Evolutionary conservation across 2,888 invertebrate genomes (phyloP).

Genomic region (Keiferia lycopersicella): DNA sequence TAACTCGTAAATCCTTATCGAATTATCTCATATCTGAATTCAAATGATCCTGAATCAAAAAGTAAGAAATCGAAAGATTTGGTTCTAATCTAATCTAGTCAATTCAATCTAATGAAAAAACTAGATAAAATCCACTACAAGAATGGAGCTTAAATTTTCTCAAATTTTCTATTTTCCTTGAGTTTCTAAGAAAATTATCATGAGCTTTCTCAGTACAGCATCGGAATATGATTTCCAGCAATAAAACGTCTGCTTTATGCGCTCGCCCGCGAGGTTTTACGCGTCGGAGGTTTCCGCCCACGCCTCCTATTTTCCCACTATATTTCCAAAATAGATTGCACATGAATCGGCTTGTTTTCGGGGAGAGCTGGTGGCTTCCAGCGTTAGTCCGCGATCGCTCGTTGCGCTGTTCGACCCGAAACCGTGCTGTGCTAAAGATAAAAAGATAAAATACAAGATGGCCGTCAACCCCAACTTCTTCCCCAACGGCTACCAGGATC

Average conservation of each 20-base stretch:
- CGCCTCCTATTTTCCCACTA: slow-evolving; percentile 69
- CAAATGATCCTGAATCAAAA: too few species aligned
- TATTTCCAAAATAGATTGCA: slow-evolving; percentile 81
- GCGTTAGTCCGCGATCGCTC: slow-evolving; percentile 69
- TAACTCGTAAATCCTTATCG: too few species aligned
- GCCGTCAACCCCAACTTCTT: slow-evolving; percentile 76
- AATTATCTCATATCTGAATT: too few species aligned
- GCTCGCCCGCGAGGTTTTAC: slow-evolving; percentile 8
- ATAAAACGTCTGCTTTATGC: slow-evolving; percentile 20
- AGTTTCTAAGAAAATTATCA: background rate
- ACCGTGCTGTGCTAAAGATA: slow-evolving; percentile 60
- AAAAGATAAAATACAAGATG: slow-evolving; percentile 57
- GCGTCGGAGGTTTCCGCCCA: slow-evolving; percentile 63
- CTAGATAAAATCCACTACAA: too few species aligned
- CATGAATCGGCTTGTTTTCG: slow-evolving; percentile 76
- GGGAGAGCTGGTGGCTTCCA: slow-evolving; percentile 65
- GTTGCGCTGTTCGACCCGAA: slow-evolving; percentile 65
- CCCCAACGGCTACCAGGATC: slow-evolving; percentile 79
- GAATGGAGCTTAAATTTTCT: too few species aligned
- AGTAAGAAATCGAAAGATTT: too few species aligned
- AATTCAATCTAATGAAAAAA: too few species aligned
- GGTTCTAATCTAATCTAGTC: too few species aligned
- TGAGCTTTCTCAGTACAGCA: slow-evolving; percentile 1
- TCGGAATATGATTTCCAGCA: slow-evolving; percentile 13
- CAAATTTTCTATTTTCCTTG: background rate